Percentiles rank a stretch among this genome's conserved stretches.
Conservation (phyloP, 1,140 invertebrate genomes). For the Trachelipus rathkii region DNA sequence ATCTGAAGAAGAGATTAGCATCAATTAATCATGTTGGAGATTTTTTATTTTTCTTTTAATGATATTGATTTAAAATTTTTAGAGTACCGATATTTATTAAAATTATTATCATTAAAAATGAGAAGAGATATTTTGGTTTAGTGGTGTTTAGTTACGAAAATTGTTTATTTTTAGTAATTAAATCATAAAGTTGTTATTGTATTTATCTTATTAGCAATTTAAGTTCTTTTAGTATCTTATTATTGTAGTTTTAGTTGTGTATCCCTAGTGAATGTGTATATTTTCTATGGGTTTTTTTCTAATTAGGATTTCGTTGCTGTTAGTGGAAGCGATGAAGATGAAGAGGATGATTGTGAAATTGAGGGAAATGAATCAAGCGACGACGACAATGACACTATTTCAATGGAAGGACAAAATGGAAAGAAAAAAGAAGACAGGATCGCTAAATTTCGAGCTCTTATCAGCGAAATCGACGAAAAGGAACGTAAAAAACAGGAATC, state of each 20-base stretch:
- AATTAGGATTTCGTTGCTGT: background rate
- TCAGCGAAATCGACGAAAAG: constrained; percentile 1
- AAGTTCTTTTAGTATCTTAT: background rate
- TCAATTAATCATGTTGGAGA: no score
- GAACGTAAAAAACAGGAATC: background rate
- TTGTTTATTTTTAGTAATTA: no score
- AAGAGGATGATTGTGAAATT: background rate
- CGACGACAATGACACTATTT: background rate
- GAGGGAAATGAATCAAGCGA: background rate
- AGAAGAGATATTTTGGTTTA: no score
- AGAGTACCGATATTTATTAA: no score
- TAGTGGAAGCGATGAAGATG: background rate
- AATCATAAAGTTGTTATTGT: no score
- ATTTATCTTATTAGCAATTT: background rate
- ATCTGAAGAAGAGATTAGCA: no score
- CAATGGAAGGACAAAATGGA: background rate
- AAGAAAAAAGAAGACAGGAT: background rate
- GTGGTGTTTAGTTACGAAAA: no score
- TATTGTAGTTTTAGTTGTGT: background rate
- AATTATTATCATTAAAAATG: no score
- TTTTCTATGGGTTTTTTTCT: background rate
- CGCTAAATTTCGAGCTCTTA: background rate
- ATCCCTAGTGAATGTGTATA: background rate
- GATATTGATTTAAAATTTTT: no score
- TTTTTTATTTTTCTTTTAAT: no score